Evolutionary conservation across 23 tunicate species (phyloP).

Genomic region (Ciona savignyi): DNA sequence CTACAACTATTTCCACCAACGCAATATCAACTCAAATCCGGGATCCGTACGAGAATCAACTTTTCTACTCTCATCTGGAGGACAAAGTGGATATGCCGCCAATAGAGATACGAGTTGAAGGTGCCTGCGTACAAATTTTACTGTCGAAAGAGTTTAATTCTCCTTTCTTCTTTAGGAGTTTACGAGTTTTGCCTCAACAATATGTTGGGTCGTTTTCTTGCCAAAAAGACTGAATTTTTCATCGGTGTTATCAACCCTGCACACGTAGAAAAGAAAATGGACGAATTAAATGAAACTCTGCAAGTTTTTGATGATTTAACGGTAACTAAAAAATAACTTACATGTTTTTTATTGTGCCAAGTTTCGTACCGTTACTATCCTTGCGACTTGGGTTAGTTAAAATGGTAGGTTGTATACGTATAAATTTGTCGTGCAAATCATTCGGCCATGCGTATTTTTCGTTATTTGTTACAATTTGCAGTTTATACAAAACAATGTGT

Average conservation of each 20-base stretch:
- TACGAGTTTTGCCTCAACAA: conserved; percentile 7
- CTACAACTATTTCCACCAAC: neutral
- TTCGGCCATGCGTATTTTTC: too few species aligned
- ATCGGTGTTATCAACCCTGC: neutral
- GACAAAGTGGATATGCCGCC: neutral
- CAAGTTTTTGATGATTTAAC: neutral
- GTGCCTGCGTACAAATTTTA: neutral
- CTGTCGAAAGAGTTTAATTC: too few species aligned
- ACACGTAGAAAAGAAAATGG: neutral
- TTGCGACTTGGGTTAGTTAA: too few species aligned
- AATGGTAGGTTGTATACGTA: too few species aligned
- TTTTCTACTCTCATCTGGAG: neutral
- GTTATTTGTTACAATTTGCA: too few species aligned
- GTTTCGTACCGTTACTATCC: too few species aligned
- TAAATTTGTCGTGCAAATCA: too few species aligned
- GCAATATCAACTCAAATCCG: neutral
- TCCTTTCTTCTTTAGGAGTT: neutral
- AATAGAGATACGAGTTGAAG: neutral
- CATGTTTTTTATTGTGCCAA: too few species aligned
- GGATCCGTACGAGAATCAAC: neutral
- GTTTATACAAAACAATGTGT: too few species aligned
- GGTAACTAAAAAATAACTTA: too few species aligned
- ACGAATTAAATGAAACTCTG: neutral
- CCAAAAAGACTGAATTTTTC: neutral
- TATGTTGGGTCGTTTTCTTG: neutral